Evolutionary conservation across 2,888 invertebrate genomes (phyloP).

Genomic region (Sericinus montela): DNA sequence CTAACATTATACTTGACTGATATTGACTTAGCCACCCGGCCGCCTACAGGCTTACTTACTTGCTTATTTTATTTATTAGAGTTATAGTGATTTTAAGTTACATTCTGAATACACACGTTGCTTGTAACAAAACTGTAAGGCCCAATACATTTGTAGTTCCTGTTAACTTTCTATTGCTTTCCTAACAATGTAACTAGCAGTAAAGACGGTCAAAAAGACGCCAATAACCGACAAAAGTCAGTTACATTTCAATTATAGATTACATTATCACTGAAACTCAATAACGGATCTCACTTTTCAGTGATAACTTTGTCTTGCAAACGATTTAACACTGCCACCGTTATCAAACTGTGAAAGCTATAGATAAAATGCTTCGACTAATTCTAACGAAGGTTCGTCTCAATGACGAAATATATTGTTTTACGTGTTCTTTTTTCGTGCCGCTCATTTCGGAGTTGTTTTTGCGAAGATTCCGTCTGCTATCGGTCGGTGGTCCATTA

Average conservation of each 20-base stretch:
- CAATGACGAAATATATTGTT: slow-evolving; percentile 60
- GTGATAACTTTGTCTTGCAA: slow-evolving; percentile 58
- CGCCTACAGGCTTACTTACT: too few species aligned
- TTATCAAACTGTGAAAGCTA: slow-evolving; percentile 69
- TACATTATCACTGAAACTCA: slow-evolving; percentile 27
- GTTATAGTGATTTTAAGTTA: too few species aligned
- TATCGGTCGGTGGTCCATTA: slow-evolving; percentile 73
- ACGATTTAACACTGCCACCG: slow-evolving; percentile 62
- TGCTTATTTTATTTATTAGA: too few species aligned
- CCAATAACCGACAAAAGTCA: slow-evolving; percentile 1
- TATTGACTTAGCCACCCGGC: too few species aligned
- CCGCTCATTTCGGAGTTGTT: slow-evolving; percentile 52
- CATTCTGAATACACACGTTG: too few species aligned
- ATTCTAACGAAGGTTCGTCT: slow-evolving; percentile 62
- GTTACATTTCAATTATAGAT: slow-evolving; percentile 12
- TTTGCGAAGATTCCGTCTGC: slow-evolving; percentile 56
- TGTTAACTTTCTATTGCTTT: slow-evolving; percentile 8
- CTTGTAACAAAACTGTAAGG: background rate
- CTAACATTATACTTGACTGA: too few species aligned
- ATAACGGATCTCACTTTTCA: slow-evolving; percentile 46
- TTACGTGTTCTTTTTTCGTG: slow-evolving; percentile 61
- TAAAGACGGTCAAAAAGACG: background rate
- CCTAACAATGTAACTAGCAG: slow-evolving; percentile 12
- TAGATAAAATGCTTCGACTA: slow-evolving; percentile 73
- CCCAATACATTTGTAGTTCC: too few species aligned